Conservation (phyloP, 2,888 invertebrate species). For the Galeopsomyia nigrocyanea region DNA sequence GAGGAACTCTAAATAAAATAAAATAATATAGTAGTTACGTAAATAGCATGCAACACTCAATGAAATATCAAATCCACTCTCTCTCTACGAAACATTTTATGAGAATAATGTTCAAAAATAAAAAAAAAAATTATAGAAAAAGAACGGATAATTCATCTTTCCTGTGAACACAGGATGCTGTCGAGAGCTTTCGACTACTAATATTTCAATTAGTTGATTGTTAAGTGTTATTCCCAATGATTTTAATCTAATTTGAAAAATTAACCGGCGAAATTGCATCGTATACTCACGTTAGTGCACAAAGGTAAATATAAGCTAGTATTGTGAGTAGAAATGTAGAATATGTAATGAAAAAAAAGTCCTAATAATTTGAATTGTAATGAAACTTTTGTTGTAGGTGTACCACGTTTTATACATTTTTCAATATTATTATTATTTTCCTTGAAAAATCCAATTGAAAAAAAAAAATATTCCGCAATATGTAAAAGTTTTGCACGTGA, state of each 20-base stretch:
- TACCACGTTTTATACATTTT: slow-evolving; percentile 5
- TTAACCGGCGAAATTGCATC: slow-evolving; percentile 51
- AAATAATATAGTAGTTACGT: no score
- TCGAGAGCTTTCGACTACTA: slow-evolving; percentile 56
- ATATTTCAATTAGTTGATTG: no score
- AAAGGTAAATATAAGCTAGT: slow-evolving; percentile 55
- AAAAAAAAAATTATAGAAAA: no score
- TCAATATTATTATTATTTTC: no score
- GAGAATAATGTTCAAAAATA: no score
- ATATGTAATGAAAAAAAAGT: no score
- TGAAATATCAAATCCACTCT: slow-evolving; percentile 53
- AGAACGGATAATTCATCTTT: no score
- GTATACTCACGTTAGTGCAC: slow-evolving; percentile 51
- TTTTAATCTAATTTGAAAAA: slow-evolving; percentile 45
- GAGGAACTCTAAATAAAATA: no score
- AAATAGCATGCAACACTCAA: slow-evolving; percentile 60
- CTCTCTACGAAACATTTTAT: not conserved
- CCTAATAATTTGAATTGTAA: no score
- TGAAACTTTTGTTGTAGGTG: no score
- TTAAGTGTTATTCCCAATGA: slow-evolving; percentile 33
- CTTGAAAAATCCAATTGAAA: no score
- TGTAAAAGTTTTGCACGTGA: slow-evolving; percentile 3
- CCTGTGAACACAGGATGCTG: slow-evolving; percentile 66
- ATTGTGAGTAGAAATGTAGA: slow-evolving; percentile 28
- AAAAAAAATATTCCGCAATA: no score